These are phyloP conservation scores for Halisarca cf. caerulea DNA, from an alignment of 37 sponge, comb jelly and placozoan species.

Conservation along the genomic window DNA sequence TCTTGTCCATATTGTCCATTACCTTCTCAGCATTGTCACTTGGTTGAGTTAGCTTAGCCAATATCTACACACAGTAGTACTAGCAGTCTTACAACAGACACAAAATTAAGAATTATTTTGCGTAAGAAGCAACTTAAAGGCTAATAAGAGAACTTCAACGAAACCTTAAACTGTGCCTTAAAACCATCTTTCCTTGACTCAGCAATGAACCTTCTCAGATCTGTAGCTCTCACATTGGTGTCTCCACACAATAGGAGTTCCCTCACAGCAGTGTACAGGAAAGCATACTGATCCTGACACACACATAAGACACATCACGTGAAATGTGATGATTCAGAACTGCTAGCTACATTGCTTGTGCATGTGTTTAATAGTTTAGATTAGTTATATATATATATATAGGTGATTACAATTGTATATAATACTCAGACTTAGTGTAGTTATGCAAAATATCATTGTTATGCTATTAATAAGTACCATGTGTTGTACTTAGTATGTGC, in stretches of 20 bases:
- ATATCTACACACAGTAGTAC: background rate
- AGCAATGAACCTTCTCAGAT: conserved; percentile 29
- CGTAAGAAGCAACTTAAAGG: conserved; percentile 8
- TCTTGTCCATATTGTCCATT: background rate
- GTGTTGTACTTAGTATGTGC: too few relatives aligned
- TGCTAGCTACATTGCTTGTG: too few relatives aligned
- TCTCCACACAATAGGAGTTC: conserved; percentile 63
- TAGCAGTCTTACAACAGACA: background rate
- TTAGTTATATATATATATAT: too few relatives aligned
- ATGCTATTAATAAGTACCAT: too few relatives aligned
- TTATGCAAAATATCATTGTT: too few relatives aligned
- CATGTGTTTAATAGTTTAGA: too few relatives aligned
- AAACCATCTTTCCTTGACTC: conserved; percentile 52
- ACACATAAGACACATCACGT: too few relatives aligned
- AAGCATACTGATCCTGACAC: conserved; percentile 77
- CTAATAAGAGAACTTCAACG: background rate
- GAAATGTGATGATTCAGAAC: too few relatives aligned
- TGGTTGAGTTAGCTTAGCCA: background rate
- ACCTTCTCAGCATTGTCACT: conserved; percentile 21
- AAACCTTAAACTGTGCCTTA: conserved; percentile 66
- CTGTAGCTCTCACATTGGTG: conserved; percentile 40
- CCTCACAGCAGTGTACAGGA: conserved; percentile 67
- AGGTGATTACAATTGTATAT: too few relatives aligned
- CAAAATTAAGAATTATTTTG: background rate
- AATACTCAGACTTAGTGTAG: too few relatives aligned